A percentile compares a stretch with the other conserved stretches of the same genome.
phyloP scores from a whole-genome alignment of 2,888 invertebrate genomes.

The Stenurella melanura region DNA sequence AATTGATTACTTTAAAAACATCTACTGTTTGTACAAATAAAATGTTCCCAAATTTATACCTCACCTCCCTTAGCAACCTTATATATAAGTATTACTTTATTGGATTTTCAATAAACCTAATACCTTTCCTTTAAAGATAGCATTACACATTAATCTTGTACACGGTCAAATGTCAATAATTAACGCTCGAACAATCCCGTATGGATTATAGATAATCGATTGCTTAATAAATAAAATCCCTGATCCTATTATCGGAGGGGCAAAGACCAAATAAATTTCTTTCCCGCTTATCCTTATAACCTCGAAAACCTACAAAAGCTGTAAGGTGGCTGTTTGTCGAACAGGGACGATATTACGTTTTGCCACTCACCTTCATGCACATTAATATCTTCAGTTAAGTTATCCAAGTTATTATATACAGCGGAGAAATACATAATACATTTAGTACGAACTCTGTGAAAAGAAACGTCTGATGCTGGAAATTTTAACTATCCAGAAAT shows the following conservation, averaged over 20 bases:
- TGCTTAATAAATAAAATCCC: constrained; percentile 70
- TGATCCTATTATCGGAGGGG: constrained; percentile 69
- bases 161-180: constrained; percentile 65
- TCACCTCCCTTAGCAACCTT: neutral
- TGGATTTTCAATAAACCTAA: constrained; percentile 27
- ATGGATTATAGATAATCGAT: constrained; percentile 69
- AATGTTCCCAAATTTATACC: neutral
- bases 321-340: constrained; percentile 39
- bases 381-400: constrained; percentile 20
- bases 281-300: constrained; percentile 63
- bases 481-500: neutral
- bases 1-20: neutral
- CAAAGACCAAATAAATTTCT: constrained; percentile 69
- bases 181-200: constrained; percentile 65
- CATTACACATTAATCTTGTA: constrained; percentile 33
- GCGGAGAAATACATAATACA: neutral
- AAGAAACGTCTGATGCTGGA: too few species aligned
- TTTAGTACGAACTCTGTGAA: neutral
- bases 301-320: constrained; percentile 66
- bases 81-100: constrained; percentile 12
- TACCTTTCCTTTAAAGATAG: constrained; percentile 28
- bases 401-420: constrained; percentile 4
- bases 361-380: constrained; percentile 39
- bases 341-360: constrained; percentile 34
- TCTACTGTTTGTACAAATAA: neutral